Conservation (phyloP, 30 jellyfish, hydroid and myxozoan species). For the Turritopsis rubra region DNA sequence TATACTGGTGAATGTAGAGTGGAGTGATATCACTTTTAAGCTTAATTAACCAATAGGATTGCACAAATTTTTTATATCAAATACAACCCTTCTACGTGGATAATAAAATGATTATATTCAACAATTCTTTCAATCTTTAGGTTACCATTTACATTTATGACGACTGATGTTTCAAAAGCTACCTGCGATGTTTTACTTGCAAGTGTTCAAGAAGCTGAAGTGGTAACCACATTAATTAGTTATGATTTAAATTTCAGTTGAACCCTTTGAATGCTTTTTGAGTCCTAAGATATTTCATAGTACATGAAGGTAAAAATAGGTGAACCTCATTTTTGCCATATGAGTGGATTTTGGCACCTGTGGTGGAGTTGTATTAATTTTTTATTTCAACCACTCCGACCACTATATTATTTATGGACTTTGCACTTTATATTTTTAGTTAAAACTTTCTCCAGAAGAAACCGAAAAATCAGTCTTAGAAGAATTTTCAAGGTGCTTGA, state of each 20-base stretch:
- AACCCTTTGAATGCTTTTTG: not conserved
- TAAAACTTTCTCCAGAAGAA: conserved; percentile 33
- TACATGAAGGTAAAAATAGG: no score
- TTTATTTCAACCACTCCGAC: no score
- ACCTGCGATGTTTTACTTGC: conserved; percentile 77
- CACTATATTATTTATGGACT: no score
- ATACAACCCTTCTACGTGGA: no score
- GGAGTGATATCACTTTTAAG: no score
- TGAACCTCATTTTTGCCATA: no score
- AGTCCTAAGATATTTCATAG: not conserved
- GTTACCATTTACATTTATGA: conserved; percentile 61
- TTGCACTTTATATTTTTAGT: conserved; percentile 15
- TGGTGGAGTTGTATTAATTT: not conserved
- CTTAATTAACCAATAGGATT: no score
- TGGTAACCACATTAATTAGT: conserved; percentile 40
- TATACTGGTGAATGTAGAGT: no score
- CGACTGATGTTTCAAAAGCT: conserved; percentile 79
- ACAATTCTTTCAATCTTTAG: conserved; percentile 19
- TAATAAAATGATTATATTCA: no score
- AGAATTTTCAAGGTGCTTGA: conserved; percentile 72
- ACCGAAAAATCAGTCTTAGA: conserved; percentile 62
- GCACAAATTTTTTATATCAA: not conserved
- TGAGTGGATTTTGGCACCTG: not conserved
- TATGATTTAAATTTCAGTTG: not conserved
- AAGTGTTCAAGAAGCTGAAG: conserved; percentile 69